Evolutionary conservation across 2,888 invertebrate genomes (phyloP).

Genomic region (Epiblema foenella): DNA sequence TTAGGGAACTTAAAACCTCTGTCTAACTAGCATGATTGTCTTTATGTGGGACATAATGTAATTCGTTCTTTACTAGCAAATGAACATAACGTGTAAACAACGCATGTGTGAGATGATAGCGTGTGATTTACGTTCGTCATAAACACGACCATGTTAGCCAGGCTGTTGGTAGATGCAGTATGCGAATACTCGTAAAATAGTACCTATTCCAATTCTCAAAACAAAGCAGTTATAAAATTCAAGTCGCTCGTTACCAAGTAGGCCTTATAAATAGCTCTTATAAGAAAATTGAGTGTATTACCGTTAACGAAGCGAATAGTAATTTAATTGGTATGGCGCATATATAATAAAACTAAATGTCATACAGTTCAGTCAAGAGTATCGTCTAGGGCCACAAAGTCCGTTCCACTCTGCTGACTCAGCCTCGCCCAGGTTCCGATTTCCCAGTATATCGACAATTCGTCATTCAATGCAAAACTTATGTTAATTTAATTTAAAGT

Average conservation of each 20-base stretch:
- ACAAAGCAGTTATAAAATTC: background rate
- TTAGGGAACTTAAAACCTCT: no score
- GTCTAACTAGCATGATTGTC: no score
- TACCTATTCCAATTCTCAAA: background rate
- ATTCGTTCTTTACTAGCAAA: no score
- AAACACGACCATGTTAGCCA: no score
- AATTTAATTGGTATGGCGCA: constrained; percentile 4
- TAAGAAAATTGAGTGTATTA: constrained; percentile 10
- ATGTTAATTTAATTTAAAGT: constrained; percentile 27
- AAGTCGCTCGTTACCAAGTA: background rate
- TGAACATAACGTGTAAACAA: no score
- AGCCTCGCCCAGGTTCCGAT: constrained; percentile 57
- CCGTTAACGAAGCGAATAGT: background rate
- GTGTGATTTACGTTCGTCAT: no score
- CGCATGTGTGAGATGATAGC: no score
- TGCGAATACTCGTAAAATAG: background rate
- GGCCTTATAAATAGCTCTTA: constrained; percentile 24
- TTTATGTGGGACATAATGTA: no score
- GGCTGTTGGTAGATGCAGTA: background rate
- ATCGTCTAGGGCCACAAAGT: constrained; percentile 53
- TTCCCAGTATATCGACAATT: constrained; percentile 54
- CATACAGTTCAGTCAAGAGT: constrained; percentile 30
- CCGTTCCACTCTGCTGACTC: constrained; percentile 64
- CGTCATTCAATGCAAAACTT: constrained; percentile 37
- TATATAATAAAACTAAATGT: constrained; percentile 5